phyloP scores from a whole-genome alignment of 2,888 invertebrate species.

The Trissonchulus latispiculum region DNA sequence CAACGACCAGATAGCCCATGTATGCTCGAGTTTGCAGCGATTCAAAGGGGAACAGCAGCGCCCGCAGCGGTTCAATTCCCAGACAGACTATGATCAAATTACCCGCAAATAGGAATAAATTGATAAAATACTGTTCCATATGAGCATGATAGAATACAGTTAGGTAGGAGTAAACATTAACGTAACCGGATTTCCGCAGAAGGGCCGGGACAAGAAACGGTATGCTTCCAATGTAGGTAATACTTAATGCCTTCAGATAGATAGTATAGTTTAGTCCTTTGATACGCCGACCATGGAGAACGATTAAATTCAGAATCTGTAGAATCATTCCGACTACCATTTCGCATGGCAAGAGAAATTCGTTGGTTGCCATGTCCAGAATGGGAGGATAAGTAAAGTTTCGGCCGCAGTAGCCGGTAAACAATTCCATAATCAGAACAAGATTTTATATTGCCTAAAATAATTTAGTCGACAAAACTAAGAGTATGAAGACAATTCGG shows the following conservation, averaged over 20 bases:
- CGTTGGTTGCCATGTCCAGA: constrained; percentile 8
- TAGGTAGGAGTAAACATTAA: neutral
- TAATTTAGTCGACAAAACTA: too few relatives aligned
- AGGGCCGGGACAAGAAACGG: constrained; percentile 10
- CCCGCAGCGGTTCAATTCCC: constrained; percentile 16
- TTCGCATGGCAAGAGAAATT: constrained; percentile 17
- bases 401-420: neutral
- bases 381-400: neutral
- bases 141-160: constrained; percentile 20
- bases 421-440: neutral
- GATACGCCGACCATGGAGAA: constrained; percentile 18
- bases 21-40: neutral
- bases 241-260: constrained; percentile 17
- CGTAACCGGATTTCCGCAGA: constrained; percentile 6
- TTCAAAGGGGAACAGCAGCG: constrained; percentile 14
- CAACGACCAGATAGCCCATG: neutral
- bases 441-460: too few relatives aligned
- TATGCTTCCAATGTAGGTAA: constrained; percentile 20
- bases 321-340: constrained; percentile 7
- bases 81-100: constrained; percentile 17
- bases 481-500: too few relatives aligned
- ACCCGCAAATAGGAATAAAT: constrained; percentile 17
- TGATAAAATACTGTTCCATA: constrained; percentile 19
- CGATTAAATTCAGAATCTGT: constrained; percentile 17
- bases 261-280: constrained; percentile 16